A percentile compares a stretch with the other conserved stretches of the same genome.
Conservation (phyloP, 2,888 invertebrate genomes). For the Lochmaea crataegi region DNA sequence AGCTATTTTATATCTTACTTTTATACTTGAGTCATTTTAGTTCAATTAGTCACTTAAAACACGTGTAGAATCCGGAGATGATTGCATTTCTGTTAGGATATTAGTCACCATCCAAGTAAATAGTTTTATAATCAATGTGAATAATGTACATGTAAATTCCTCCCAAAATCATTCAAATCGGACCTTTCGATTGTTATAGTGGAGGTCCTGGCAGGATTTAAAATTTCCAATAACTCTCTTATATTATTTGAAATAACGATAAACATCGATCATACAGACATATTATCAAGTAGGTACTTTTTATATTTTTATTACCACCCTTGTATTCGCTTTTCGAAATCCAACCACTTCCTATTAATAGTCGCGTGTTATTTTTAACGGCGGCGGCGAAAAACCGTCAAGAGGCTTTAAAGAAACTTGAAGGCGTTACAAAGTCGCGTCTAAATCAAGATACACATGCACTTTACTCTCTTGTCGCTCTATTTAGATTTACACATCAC, state of each 20-base stretch:
- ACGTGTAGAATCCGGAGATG: too few relatives aligned
- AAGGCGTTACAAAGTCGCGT: slow-evolving; percentile 31
- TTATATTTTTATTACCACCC: not conserved
- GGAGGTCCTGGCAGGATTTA: too few relatives aligned
- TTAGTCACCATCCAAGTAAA: too few relatives aligned
- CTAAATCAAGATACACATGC: slow-evolving; percentile 41
- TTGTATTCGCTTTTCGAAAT: not conserved
- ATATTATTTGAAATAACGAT: not conserved
- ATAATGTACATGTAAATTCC: too few relatives aligned
- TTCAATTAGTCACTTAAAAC: too few relatives aligned
- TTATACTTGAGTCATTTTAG: too few relatives aligned
- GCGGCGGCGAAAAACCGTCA: slow-evolving; percentile 12
- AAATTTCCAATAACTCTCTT: too few relatives aligned
- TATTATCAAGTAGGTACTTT: not conserved
- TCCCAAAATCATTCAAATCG: too few relatives aligned
- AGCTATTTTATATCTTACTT: too few relatives aligned
- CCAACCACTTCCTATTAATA: slow-evolving; percentile 8
- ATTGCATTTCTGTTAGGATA: too few relatives aligned
- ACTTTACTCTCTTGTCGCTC: slow-evolving; percentile 26
- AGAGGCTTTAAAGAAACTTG: slow-evolving; percentile 27
- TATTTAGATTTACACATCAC: slow-evolving; percentile 32
- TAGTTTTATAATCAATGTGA: too few relatives aligned
- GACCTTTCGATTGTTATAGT: too few relatives aligned
- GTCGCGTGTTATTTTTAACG: slow-evolving; percentile 16
- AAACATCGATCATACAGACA: not conserved